Conservation (phyloP, 1,140 invertebrate species). For the Bombus cullumanus region DNA sequence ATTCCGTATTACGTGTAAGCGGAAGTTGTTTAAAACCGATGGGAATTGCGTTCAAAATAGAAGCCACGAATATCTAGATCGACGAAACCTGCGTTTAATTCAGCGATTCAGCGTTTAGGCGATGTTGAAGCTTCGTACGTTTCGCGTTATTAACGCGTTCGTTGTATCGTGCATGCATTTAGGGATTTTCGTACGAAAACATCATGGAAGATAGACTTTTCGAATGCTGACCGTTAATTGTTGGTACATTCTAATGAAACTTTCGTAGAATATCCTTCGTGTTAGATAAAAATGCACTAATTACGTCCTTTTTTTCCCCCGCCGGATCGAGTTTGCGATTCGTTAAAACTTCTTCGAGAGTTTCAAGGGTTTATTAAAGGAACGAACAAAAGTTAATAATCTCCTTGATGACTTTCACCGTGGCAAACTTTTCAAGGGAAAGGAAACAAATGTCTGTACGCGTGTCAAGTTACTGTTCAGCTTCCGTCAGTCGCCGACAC, state of each 20-base stretch:
- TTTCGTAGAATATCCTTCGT: too few species aligned
- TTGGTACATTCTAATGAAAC: too few species aligned
- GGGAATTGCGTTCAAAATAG: background rate
- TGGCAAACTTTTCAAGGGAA: background rate
- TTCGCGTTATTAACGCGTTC: background rate
- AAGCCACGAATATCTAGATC: background rate
- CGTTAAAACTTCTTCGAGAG: too few species aligned
- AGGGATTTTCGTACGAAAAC: background rate
- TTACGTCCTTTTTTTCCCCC: too few species aligned
- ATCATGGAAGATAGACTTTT: too few species aligned
- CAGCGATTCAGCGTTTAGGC: background rate
- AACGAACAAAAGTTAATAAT: background rate
- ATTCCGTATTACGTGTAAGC: background rate
- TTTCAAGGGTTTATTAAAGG: background rate
- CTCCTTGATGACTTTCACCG: too few species aligned
- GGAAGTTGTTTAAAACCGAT: constrained; percentile 20
- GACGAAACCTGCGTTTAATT: constrained; percentile 17
- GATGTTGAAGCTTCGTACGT: background rate
- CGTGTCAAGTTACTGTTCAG: background rate
- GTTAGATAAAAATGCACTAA: too few species aligned
- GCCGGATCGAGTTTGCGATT: background rate
- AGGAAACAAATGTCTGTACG: background rate
- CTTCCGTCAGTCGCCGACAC: constrained; percentile 13
- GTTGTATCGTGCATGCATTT: too few species aligned
- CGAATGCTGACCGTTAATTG: too few species aligned